Conservation (phyloP, 2,797 vertebrate species). For the Cossypha dichroa region DNA sequence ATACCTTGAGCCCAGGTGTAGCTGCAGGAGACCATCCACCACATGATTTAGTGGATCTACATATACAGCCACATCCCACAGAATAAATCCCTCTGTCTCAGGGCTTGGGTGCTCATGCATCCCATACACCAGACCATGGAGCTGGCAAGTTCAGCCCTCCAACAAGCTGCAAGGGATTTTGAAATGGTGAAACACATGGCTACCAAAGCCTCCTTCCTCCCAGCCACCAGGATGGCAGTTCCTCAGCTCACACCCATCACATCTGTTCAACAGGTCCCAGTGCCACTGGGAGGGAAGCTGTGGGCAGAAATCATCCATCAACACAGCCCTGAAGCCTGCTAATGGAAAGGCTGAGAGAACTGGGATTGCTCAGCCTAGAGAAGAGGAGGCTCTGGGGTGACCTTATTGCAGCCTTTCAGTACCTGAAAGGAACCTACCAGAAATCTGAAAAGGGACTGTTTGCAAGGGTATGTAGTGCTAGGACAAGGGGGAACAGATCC, state of each 20-base stretch:
- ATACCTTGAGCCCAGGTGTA: neutral
- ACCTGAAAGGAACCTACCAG: neutral
- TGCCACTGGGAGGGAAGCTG: rapidly evolving
- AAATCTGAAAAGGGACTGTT: neutral
- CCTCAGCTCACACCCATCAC: neutral
- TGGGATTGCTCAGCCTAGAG: neutral
- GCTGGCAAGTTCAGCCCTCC: neutral
- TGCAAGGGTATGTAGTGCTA: neutral
- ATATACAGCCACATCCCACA: neutral
- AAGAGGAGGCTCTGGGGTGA: neutral
- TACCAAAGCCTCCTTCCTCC: neutral
- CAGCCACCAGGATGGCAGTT: rapidly evolving
- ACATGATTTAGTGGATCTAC: rapidly evolving
- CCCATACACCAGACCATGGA: rapidly evolving
- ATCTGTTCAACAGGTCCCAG: neutral
- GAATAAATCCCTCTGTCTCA: neutral
- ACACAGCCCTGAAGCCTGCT: neutral
- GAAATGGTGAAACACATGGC: neutral
- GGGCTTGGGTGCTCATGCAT: neutral
- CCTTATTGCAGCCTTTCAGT: neutral
- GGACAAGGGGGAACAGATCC: neutral
- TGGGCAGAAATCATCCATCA: neutral
- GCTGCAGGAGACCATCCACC: neutral
- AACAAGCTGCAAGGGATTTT: neutral
- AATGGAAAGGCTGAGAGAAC: neutral